These are phyloP conservation scores for Philaethria dido DNA, from an alignment of 2,888 invertebrate genomes.

Conservation along the genomic window DNA sequence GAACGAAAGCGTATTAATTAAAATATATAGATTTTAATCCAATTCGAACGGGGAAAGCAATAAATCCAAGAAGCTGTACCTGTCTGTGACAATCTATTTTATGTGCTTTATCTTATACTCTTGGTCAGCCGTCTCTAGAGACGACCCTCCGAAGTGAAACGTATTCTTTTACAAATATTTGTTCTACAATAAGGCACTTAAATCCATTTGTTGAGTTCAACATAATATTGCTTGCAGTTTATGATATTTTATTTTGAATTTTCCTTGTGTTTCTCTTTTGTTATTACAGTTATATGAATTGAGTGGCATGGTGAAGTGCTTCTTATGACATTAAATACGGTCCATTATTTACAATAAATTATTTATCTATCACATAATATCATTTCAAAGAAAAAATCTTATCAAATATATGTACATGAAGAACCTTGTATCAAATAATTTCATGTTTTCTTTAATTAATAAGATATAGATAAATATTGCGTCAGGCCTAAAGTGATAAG, in stretches of 20 bases:
- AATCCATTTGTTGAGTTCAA: slow-evolving; percentile 31
- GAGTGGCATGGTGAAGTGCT: not conserved
- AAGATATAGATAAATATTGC: too few relatives aligned
- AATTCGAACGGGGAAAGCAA: slow-evolving; percentile 37
- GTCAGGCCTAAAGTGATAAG: too few relatives aligned
- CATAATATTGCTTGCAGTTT: slow-evolving; percentile 26
- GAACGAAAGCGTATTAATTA: slow-evolving; percentile 29
- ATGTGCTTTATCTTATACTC: slow-evolving; percentile 42
- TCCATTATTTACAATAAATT: too few relatives aligned
- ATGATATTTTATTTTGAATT: slow-evolving; percentile 14
- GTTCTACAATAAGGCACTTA: slow-evolving; percentile 30
- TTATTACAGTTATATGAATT: not conserved
- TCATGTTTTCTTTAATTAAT: too few relatives aligned
- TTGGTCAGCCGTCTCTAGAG: slow-evolving; percentile 39
- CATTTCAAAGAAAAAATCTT: too few relatives aligned
- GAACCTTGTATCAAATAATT: too few relatives aligned
- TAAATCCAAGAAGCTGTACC: slow-evolving; percentile 41
- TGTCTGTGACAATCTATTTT: slow-evolving; percentile 42
- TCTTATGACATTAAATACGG: too few relatives aligned
- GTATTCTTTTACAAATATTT: slow-evolving; percentile 42
- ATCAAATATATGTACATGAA: too few relatives aligned
- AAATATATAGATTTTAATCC: slow-evolving; percentile 38
- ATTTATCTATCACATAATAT: too few relatives aligned
- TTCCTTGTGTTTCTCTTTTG: not conserved
- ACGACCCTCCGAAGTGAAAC: slow-evolving; percentile 33